Conservation (phyloP, 2,888 invertebrate genomes). For the Caprella mutica region DNA sequence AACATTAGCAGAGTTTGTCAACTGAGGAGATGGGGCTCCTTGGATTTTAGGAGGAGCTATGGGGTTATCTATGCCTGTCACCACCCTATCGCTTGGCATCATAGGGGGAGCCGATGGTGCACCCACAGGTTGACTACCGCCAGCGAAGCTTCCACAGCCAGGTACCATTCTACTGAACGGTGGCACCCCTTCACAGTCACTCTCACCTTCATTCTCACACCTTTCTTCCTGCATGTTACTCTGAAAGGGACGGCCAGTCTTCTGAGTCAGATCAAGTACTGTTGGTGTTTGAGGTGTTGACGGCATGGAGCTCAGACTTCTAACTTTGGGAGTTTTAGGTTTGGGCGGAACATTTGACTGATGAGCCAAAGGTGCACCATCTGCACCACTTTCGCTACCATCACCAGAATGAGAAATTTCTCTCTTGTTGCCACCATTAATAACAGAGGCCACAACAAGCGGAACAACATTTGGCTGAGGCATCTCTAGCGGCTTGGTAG, state of each 20-base stretch:
- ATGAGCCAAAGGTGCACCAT: slow-evolving; percentile 14
- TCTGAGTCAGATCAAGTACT: slow-evolving; percentile 20
- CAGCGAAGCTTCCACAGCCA: slow-evolving; percentile 11
- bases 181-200: slow-evolving; percentile 15
- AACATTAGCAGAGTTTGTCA: neutral
- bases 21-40: neutral
- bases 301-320: slow-evolving; percentile 5
- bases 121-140: neutral
- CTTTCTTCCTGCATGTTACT: too few relatives aligned
- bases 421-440: neutral
- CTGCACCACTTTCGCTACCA: too few relatives aligned
- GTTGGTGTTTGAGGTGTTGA: slow-evolving; percentile 9
- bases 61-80: slow-evolving; percentile 8
- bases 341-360: slow-evolving; percentile 8
- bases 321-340: slow-evolving; percentile 16
- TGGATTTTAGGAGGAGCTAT: slow-evolving; percentile 2
- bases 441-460: neutral
- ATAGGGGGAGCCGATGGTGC: neutral
- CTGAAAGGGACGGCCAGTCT: too few relatives aligned
- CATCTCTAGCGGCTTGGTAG: neutral
- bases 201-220: slow-evolving; percentile 7
- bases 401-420: neutral
- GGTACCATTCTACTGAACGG: slow-evolving; percentile 32
- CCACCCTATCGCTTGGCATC: slow-evolving; percentile 7
- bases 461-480: neutral